A percentile compares a stretch with the other conserved stretches of the same genome.
Evolutionary conservation across 2,797 vertebrate genomes (phyloP).

Genomic region (Aeoliscus strigatus): DNA sequence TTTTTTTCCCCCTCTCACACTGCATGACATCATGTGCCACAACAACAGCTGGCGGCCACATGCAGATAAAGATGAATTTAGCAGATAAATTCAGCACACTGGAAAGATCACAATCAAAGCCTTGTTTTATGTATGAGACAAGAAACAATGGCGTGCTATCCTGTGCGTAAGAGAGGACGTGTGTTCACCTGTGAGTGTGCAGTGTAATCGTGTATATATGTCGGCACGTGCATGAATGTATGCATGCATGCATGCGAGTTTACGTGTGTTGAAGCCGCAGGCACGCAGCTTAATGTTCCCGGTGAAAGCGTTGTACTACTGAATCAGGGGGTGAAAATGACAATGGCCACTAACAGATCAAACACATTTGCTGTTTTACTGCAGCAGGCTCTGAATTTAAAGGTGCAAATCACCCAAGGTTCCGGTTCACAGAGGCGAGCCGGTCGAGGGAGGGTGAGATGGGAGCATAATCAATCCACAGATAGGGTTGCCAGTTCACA

Average conservation of each 20-base stretch:
- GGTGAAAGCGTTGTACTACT: conserved; percentile 48
- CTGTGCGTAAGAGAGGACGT: not conserved
- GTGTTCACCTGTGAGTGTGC: conserved; percentile 24
- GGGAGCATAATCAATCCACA: conserved; percentile 49
- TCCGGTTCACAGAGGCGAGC: conserved; percentile 10
- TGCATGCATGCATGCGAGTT: conserved; percentile 8
- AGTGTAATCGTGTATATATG: conserved; percentile 2
- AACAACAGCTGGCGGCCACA: conserved; percentile 32
- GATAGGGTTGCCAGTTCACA: conserved; percentile 55
- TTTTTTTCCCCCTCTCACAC: conserved; percentile 21
- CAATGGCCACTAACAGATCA: conserved; percentile 43
- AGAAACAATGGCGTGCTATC: conserved; percentile 16
- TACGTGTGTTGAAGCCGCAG: conserved; percentile 29
- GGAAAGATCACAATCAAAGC: conserved; percentile 40
- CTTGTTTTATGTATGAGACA: conserved; percentile 7
- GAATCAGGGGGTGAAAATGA: conserved; percentile 27
- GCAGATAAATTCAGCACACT: conserved; percentile 45
- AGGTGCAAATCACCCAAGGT: not conserved
- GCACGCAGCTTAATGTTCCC: conserved; percentile 35
- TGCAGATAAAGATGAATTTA: conserved; percentile 34
- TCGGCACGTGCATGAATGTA: conserved; percentile 1
- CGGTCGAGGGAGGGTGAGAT: conserved; percentile 19
- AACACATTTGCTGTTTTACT: conserved; percentile 34
- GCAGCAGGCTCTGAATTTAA: conserved; percentile 11
- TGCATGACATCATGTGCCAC: conserved; percentile 20